These are phyloP conservation scores for Dendrocincla fuliginosa DNA, from an alignment of 2,797 vertebrate species.

Conservation along the genomic window DNA sequence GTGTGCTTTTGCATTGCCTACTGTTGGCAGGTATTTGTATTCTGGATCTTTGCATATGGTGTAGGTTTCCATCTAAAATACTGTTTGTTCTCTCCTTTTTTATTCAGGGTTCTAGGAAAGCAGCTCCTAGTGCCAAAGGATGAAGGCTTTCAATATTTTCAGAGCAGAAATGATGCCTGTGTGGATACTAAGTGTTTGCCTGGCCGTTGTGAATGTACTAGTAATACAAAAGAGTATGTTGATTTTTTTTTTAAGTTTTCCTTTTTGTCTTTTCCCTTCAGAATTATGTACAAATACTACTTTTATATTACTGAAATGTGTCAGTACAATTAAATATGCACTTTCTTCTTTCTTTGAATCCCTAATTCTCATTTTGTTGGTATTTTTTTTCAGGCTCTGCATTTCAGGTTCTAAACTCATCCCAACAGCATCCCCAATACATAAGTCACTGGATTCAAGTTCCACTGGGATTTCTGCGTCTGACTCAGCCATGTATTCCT, in stretches of 20 bases:
- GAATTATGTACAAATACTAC: background rate
- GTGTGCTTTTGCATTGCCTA: background rate
- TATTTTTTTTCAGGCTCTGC: constrained; percentile 72
- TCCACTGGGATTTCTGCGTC: background rate
- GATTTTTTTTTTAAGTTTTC: background rate
- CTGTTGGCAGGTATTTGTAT: background rate
- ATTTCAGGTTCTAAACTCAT: constrained; percentile 79
- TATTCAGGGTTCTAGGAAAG: constrained; percentile 80
- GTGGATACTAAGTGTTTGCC: background rate
- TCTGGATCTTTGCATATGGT: background rate
- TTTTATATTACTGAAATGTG: background rate
- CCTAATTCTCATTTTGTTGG: background rate
- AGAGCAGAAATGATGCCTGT: constrained; percentile 28
- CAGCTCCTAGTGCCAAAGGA: constrained; percentile 80
- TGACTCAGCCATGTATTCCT: constrained; percentile 7
- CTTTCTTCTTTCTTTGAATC: background rate
- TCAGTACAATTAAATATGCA: background rate
- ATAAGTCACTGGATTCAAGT: background rate
- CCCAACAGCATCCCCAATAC: constrained; percentile 44
- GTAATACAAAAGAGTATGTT: constrained; percentile 76
- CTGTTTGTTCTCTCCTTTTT: background rate
- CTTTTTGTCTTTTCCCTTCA: background rate
- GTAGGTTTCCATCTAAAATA: background rate
- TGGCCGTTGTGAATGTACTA: constrained; percentile 20
- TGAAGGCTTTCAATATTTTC: constrained; percentile 81